These are phyloP conservation scores for Caenorhabditis angaria DNA, from an alignment of 2,888 invertebrate genomes.

Conservation along the genomic window DNA sequence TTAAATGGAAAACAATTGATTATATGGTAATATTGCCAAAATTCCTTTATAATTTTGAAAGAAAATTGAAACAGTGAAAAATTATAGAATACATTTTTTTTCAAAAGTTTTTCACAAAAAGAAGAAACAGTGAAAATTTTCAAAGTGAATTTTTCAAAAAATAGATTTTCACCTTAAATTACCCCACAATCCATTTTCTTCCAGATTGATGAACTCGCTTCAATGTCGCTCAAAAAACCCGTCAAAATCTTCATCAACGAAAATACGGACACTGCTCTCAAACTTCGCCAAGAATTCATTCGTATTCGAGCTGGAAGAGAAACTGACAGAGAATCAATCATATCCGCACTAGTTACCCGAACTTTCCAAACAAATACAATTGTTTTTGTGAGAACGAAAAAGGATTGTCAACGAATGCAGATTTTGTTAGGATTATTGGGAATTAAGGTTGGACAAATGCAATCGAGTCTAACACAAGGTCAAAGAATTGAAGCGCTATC, in stretches of 20 bases:
- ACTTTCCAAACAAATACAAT: conserved; percentile 73
- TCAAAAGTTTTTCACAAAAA: too few relatives aligned
- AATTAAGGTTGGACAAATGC: conserved; percentile 85
- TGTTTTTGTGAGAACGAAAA: conserved; percentile 95
- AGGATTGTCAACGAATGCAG: conserved; percentile 91
- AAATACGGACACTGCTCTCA: conserved; percentile 92
- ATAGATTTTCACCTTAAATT: too few relatives aligned
- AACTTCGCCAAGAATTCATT: conserved; percentile 91
- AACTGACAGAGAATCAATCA: conserved; percentile 88
- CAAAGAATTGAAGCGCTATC: conserved; percentile 74
- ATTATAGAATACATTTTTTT: too few relatives aligned
- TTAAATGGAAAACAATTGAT: too few relatives aligned
- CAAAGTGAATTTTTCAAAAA: conserved; percentile 77
- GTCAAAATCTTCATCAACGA: conserved; percentile 94
- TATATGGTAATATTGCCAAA: too few relatives aligned
- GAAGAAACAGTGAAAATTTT: too few relatives aligned
- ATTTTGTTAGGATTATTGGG: conserved; percentile 89
- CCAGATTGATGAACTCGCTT: conserved; percentile 83
- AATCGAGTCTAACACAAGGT: conserved; percentile 94
- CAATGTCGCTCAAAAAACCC: conserved; percentile 90
- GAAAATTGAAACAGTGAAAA: too few relatives aligned
- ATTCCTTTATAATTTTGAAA: too few relatives aligned
- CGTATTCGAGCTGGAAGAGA: conserved; percentile 77
- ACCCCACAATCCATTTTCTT: background rate
- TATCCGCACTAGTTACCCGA: conserved; percentile 68